Evolutionary conservation across 2,797 vertebrate genomes (phyloP), one percentile per base, ranked within the genome.

Genomic region (Sebastes trivittatus): DNA sequence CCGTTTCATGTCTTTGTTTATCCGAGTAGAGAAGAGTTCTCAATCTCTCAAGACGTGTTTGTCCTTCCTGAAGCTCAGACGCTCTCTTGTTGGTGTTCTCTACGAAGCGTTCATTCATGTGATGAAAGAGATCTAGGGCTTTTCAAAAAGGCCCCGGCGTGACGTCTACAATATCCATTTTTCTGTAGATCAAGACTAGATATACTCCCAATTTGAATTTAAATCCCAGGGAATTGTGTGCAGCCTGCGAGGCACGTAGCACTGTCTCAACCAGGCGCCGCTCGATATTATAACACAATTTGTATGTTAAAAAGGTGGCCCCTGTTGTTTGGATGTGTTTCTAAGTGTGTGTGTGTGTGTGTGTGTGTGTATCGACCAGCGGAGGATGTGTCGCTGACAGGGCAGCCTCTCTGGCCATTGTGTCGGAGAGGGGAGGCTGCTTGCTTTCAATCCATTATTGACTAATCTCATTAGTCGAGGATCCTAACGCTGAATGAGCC

Each of bases 391-490:
- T 88, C 87, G 86, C 91, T 92, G 92, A 93, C 91, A 84, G 91
- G 88, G 85, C 75, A 86, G 92, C 87, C 80, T 65, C 82, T 91
- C 83, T 75, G 89, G 89, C 88, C 88, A 89, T 93, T 93, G 93
- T 94, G 90, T 86, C 72, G 54, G 88, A 65, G 80, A 82, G 78
- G 84, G 85, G 82, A 79, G 88, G 74, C 80, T 72, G 88, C 86
- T 93, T 90, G 89, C 93, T 94, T 93, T 94, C 93, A 92, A 93
- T 93, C 90, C 89, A 92, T 94, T 94, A 94, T 94, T 93, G 91
- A 93, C 94, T 94, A 92, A 94, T 94, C 92, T 93, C 92, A 94
- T 94, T 95, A 94, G 92, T 77, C 16, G 86, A 89, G 92, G 90
- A 90, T 93, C 86, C 90, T 92, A 93, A 92, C 83, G 55, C 84